phyloP scores from a whole-genome alignment of 2,888 invertebrate species.

The Plebejus melissa region DNA sequence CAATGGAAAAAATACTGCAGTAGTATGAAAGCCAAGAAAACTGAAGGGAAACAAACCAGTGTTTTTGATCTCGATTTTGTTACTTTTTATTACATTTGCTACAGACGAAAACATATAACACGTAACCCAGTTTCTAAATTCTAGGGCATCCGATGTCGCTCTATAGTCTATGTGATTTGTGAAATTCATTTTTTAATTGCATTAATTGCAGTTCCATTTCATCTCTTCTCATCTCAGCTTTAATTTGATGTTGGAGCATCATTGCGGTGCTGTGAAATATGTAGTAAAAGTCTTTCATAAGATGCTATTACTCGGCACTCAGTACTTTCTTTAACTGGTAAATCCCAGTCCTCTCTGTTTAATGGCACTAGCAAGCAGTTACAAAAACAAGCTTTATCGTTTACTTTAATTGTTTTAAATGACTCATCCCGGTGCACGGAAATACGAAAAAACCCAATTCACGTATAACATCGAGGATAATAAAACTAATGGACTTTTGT shows the following conservation, averaged over 20 bases:
- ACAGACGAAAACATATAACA: neutral
- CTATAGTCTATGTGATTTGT: neutral
- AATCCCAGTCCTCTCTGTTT: neutral
- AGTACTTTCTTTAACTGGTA: neutral
- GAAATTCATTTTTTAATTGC: neutral
- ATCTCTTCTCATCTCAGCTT: neutral
- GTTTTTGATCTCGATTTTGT: too few relatives aligned
- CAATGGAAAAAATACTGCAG: too few relatives aligned
- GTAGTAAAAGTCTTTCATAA: neutral
- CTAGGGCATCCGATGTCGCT: slow-evolving; percentile 1
- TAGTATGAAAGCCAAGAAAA: too few relatives aligned
- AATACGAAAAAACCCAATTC: neutral
- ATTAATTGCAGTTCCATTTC: neutral
- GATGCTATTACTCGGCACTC: too few relatives aligned
- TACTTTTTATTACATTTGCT: too few relatives aligned
- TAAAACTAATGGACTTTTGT: neutral
- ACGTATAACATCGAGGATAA: neutral
- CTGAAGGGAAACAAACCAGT: too few relatives aligned
- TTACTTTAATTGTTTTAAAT: neutral
- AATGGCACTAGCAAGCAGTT: neutral
- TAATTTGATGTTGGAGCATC: neutral
- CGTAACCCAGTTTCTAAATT: neutral
- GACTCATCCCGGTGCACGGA: neutral
- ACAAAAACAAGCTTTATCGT: neutral
- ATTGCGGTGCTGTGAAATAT: neutral